These are phyloP conservation scores for Uloborus diversus DNA, from an alignment of 1,140 invertebrate genomes.

Conservation along the genomic window DNA sequence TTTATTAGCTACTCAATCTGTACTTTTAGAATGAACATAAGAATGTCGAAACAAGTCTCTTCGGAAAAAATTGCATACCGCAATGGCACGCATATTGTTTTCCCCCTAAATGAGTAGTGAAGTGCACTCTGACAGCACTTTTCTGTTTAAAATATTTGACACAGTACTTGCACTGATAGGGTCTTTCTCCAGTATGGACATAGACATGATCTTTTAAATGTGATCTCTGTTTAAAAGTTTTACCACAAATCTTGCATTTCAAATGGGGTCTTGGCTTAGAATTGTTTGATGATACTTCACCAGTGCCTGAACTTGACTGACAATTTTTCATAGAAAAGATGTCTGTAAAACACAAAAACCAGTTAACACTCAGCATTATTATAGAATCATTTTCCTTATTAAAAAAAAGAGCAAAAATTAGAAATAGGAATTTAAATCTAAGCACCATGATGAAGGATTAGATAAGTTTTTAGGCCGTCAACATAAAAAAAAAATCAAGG, in stretches of 20 bases:
- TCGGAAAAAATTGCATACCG: no score
- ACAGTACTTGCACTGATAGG: constrained; percentile 83
- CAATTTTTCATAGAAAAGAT: not conserved
- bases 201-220: constrained; percentile 11
- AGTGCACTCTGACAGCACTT: no score
- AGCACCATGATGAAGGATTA: no score
- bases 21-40: no score
- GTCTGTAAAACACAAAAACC: not conserved
- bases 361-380: not conserved
- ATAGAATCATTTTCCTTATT: not conserved
- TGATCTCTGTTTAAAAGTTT: constrained; percentile 60
- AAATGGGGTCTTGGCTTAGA: not conserved
- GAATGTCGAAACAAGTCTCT: no score
- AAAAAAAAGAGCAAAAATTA: not conserved
- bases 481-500: no score
- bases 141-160: no score
- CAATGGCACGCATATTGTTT: no score
- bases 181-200: constrained; percentile 58
- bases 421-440: no score
- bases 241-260: constrained; percentile 62
- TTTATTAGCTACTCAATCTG: no score
- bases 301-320: not conserved
- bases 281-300: not conserved
- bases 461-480: no score
- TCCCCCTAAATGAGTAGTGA: no score